These are phyloP conservation scores for Aphodius sticticus DNA, from an alignment of 2,888 invertebrate genomes.

Conservation along the genomic window DNA sequence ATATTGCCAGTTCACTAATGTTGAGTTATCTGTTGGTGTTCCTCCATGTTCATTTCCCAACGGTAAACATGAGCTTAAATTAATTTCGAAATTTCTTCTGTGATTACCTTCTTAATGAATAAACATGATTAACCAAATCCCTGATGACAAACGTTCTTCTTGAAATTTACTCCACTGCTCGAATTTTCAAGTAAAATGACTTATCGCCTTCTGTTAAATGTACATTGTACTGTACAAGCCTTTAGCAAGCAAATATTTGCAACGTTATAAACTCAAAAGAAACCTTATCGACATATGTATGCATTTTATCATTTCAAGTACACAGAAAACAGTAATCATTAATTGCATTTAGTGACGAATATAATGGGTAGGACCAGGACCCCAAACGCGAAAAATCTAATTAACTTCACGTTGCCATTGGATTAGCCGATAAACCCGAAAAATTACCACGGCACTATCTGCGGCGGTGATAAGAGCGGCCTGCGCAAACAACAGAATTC, in stretches of 20 bases:
- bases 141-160: too few species aligned
- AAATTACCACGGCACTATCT: background rate
- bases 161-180: background rate
- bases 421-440: background rate
- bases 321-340: background rate
- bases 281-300: background rate
- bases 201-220: background rate
- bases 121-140: too few species aligned
- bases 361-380: background rate
- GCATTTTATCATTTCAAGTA: background rate
- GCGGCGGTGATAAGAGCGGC: background rate
- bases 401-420: background rate
- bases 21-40: too few species aligned
- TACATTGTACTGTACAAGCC: background rate
- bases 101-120: too few species aligned
- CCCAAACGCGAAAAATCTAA: background rate
- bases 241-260: constrained; percentile 4
- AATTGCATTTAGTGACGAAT: background rate
- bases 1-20: too few species aligned
- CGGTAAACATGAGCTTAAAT: too few species aligned
- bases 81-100: too few species aligned
- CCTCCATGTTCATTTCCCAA: too few species aligned
- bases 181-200: background rate
- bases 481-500: background rate
- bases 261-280: background rate